Conservation (phyloP, 2,797 vertebrate species). For the Microtus californicus region DNA sequence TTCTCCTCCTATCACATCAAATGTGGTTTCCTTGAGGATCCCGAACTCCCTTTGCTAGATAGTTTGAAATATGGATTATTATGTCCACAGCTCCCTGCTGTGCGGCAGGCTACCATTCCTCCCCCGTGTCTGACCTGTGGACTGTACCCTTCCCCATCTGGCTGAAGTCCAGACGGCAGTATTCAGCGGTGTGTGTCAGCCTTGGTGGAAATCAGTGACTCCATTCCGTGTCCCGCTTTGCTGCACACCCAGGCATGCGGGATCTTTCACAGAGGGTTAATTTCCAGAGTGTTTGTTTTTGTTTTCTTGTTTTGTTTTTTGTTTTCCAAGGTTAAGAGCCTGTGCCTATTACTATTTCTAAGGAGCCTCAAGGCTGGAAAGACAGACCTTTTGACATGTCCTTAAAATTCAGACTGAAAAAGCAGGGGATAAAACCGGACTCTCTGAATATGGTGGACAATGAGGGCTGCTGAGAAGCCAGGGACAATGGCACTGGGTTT, state of each 20-base stretch:
- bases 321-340: not conserved
- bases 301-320: not conserved
- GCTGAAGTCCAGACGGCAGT: not conserved
- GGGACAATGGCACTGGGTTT: too few relatives aligned
- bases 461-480: too few relatives aligned
- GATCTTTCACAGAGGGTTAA: slow-evolving; percentile 25
- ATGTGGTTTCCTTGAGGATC: not conserved
- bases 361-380: not conserved
- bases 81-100: too few relatives aligned
- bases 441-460: too few relatives aligned
- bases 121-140: not conserved
- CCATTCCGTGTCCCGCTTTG: not conserved
- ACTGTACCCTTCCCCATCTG: not conserved
- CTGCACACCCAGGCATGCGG: not conserved
- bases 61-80: not conserved
- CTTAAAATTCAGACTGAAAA: slow-evolving; percentile 51
- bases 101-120: not conserved
- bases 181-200: not conserved
- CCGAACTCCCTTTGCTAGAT: not conserved
- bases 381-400: slow-evolving; percentile 31
- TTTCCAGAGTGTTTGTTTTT: not conserved
- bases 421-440: too few relatives aligned
- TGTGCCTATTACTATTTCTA: slow-evolving; percentile 37
- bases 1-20: not conserved
- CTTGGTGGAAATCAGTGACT: not conserved